Evolutionary conservation across 1,140 invertebrate species (phyloP).

Genomic region (Aphis craccivora): DNA sequence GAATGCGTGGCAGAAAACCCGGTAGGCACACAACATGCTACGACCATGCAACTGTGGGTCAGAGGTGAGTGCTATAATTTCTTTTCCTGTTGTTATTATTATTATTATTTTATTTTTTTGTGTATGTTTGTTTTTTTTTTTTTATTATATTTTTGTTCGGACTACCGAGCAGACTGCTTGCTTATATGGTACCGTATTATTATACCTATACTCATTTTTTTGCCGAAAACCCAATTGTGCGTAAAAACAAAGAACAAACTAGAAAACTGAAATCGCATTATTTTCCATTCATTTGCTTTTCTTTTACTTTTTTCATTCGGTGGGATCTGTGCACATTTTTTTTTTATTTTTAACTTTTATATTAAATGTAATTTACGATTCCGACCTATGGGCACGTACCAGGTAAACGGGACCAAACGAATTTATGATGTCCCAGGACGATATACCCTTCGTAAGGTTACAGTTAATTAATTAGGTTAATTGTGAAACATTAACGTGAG

Average conservation of each 20-base stretch:
- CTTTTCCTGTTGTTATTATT: neutral
- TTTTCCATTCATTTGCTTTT: constrained; percentile 31
- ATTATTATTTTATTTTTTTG: neutral
- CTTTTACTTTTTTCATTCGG: neutral
- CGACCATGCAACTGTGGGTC: constrained; percentile 88
- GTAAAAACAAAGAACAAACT: constrained; percentile 35
- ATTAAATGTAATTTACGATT: constrained; percentile 54
- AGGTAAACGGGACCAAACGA: constrained; percentile 47
- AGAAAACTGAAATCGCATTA: constrained; percentile 40
- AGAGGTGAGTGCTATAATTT: constrained; percentile 75
- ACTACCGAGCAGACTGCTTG: neutral
- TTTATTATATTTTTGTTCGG: neutral
- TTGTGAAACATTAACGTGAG: constrained; percentile 56
- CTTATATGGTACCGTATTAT: neutral
- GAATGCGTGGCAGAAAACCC: constrained; percentile 92
- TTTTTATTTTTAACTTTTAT: constrained; percentile 19
- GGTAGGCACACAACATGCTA: constrained; percentile 91
- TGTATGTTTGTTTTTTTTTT: neutral
- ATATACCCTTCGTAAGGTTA: constrained; percentile 52
- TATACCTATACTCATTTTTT: neutral
- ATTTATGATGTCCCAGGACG: constrained; percentile 53
- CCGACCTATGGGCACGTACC: constrained; percentile 42
- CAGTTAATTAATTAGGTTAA: constrained; percentile 58
- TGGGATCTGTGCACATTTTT: constrained; percentile 20
- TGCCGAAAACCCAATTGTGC: constrained; percentile 24